Evolutionary conservation across 1,140 invertebrate genomes (phyloP).

Genomic region (Idris sp.): DNA sequence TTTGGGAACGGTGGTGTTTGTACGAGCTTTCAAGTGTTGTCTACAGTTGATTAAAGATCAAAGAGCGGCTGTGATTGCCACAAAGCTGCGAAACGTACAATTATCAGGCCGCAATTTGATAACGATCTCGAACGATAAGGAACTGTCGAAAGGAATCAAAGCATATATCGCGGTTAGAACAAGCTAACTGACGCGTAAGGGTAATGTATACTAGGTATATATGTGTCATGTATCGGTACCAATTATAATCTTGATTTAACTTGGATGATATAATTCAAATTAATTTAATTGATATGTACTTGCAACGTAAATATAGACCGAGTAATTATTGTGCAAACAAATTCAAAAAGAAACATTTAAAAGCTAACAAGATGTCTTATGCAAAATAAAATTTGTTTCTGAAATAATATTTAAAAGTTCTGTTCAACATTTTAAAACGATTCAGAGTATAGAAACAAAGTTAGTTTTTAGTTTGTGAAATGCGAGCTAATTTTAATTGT

Average conservation of each 20-base stretch:
- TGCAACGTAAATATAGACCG: too few species aligned
- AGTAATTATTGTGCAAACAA: too few species aligned
- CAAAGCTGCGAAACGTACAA: constrained; percentile 21
- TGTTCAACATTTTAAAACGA: too few species aligned
- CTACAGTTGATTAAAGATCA: constrained; percentile 33
- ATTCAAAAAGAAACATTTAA: too few species aligned
- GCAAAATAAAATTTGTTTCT: too few species aligned
- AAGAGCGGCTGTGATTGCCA: constrained; percentile 28
- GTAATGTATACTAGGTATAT: constrained; percentile 17
- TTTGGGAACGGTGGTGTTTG: too few species aligned
- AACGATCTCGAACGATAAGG: constrained; percentile 40
- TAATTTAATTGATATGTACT: too few species aligned
- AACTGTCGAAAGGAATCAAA: constrained; percentile 46
- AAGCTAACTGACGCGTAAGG: constrained; percentile 3
- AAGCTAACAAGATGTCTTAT: too few species aligned
- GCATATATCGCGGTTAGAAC: constrained; percentile 23
- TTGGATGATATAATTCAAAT: constrained; percentile 10
- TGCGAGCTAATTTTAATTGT: too few species aligned
- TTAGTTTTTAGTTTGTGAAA: too few species aligned
- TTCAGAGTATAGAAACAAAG: too few species aligned
- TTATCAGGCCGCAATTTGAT: constrained; percentile 27
- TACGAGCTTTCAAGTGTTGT: constrained; percentile 4
- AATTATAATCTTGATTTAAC: constrained; percentile 3
- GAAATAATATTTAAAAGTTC: too few species aligned
- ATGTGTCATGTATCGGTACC: constrained; percentile 7